Base-by-base conservation (phyloP, 2,113 vertebrate genomes). In the Tyto alba region DNA sequence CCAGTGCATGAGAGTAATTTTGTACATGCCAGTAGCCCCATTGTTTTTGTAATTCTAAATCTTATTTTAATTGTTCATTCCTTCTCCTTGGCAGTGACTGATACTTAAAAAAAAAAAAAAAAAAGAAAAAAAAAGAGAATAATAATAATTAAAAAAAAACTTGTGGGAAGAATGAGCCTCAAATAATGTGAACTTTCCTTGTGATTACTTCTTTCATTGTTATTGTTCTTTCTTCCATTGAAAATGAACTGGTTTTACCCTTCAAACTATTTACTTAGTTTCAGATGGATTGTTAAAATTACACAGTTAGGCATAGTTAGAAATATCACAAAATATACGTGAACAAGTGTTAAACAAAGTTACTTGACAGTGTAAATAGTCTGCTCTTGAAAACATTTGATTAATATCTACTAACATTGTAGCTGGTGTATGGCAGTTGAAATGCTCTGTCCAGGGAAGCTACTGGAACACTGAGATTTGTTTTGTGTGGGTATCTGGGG, bases 231-330 rank as follows among this genome's bases (percentile, higher is more conserved):
- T 80, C 90, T 95, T 87, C 86, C 45, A 50, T 87, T 79, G 26
- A 85, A 85, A 93, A 36, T 89, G 81, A 95, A 79, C 89, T 89
- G 45, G 12, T 69, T 95, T 92, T 86, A 79, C 63, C 91, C 82
- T 95, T 90, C 56, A 75, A 53, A 78, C 52, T 92, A 27, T 96
- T 96, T 91, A 55, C 66, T 87, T 89, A 85, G 57, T n/a, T 92
- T 92, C 86, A 71, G n/a, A 57, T 20, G 52, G 64, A 77, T 80
- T 93, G 57, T 87, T 90, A 84, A 66, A 88, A 90, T 92, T 41
- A 55, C 9, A 19, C 63, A 68, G 55, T 82, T 92, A 71, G 41
- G 29, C 77, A 38, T 43, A 68, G 45, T 90, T 82, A 78, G 26
- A 85, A 89, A 66, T 85, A 66, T 15, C 53, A 69, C n/a, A 87